Base-by-base conservation (phyloP, 2,888 invertebrate genomes). In the Tuta absoluta region DNA sequence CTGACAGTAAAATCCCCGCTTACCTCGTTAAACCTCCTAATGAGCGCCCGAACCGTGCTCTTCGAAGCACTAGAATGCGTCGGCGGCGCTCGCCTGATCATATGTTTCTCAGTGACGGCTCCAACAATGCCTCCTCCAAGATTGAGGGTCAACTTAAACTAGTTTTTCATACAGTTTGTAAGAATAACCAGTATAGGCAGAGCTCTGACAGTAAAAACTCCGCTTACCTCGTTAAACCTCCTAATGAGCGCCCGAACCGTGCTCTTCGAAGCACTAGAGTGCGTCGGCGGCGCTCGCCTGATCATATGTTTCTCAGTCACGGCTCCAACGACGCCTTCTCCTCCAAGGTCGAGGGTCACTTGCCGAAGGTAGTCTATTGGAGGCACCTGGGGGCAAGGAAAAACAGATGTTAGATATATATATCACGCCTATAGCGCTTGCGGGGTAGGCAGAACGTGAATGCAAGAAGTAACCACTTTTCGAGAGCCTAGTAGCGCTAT, bases 1-100 rank as follows among this genome's bases (percentile, higher is more conserved):
- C n/a, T n/a, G n/a, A n/a, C n/a, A 53, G 8, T 14, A 5, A 2
- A 21, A 53, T 14, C 12, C 3, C 12, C 2, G 11, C 11, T 68
- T 85, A 98, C 98, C 95, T 98, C 98, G 91, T 97, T 96, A 84
- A 98, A 97, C 67, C 98, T 93, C 81, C 96, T 95, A 74, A 98
- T 96, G n/a, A n/a, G n/a, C n/a, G n/a, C n/a, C n/a, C n/a, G n/a
- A n/a, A n/a, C n/a, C n/a, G n/a, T n/a, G n/a, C n/a, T n/a, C n/a
- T n/a, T n/a, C n/a, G n/a, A n/a, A n/a, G n/a, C n/a, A n/a, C n/a
- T n/a, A n/a, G n/a, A n/a, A n/a, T n/a, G n/a, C n/a, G n/a, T n/a
- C n/a, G n/a, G n/a, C n/a, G n/a, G n/a, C n/a, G n/a, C n/a, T n/a
- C n/a, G n/a, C n/a, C n/a, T n/a, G n/a, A n/a, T 33, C 33, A 8